phyloP scores from a whole-genome alignment of 2,113 vertebrate species.

The Bubo bubo region DNA sequence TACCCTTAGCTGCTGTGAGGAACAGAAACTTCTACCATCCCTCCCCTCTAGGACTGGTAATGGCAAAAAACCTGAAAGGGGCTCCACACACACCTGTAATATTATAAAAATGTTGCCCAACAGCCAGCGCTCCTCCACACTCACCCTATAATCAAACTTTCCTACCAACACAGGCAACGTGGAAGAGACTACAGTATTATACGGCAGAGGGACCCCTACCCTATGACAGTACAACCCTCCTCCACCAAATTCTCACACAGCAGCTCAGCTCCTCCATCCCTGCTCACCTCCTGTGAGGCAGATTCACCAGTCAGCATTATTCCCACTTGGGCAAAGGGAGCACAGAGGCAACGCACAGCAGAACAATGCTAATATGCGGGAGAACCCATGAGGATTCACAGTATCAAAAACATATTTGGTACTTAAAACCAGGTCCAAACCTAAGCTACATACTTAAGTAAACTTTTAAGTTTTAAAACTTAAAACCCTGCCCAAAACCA shows the following conservation, averaged over 20 bases:
- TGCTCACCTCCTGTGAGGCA: not conserved
- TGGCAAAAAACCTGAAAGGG: not conserved
- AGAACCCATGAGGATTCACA: not conserved
- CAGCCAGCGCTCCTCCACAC: fast-evolving
- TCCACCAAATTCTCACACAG: not conserved
- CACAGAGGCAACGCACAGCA: not conserved
- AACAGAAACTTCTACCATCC: not conserved
- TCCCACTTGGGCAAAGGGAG: not conserved
- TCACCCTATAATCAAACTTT: not conserved
- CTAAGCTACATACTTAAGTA: no score
- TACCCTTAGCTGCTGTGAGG: not conserved
- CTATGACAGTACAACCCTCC: fast-evolving
- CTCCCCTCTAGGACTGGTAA: not conserved
- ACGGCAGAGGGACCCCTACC: not conserved
- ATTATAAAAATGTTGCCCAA: not conserved
- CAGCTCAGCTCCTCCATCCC: not conserved
- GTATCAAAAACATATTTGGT: fast-evolving
- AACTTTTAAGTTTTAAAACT: no score
- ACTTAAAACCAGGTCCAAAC: not conserved
- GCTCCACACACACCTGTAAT: not conserved
- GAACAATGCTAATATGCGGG: fast-evolving
- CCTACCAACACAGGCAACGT: not conserved
- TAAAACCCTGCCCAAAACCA: not conserved
- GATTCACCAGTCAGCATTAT: fast-evolving
- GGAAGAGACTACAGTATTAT: not conserved